A percentile compares a stretch with the other conserved stretches of the same genome.
Evolutionary conservation across 2,888 invertebrate species (phyloP).

Genomic region (Morpho helenor): DNA sequence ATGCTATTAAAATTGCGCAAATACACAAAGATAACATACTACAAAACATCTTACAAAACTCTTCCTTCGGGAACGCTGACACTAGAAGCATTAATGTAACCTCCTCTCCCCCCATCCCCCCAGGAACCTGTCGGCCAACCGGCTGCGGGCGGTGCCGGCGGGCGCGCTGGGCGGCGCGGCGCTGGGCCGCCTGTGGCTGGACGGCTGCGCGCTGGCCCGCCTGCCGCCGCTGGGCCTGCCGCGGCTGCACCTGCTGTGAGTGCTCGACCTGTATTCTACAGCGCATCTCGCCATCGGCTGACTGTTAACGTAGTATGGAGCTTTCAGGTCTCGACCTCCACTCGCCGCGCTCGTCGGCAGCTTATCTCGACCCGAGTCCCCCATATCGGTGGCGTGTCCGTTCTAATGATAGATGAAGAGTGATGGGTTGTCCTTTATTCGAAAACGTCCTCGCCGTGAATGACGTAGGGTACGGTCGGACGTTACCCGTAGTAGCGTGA

Average conservation of each 20-base stretch:
- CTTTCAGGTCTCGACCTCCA: too few relatives aligned
- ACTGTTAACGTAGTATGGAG: too few relatives aligned
- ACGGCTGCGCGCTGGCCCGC: conserved; percentile 78
- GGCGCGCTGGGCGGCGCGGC: conserved; percentile 81
- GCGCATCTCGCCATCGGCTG: neutral
- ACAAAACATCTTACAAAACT: neutral
- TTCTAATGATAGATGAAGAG: too few relatives aligned
- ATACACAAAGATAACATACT: too few relatives aligned
- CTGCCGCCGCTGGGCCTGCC: conserved; percentile 77
- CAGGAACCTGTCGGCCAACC: conserved; percentile 89
- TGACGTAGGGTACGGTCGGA: too few relatives aligned
- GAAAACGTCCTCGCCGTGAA: too few relatives aligned
- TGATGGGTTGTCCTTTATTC: too few relatives aligned
- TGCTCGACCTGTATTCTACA: conserved; percentile 29
- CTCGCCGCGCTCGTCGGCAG: conserved; percentile 1
- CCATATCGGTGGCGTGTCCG: neutral
- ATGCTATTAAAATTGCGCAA: too few relatives aligned
- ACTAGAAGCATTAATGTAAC: too few relatives aligned
- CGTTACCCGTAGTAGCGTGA: too few relatives aligned
- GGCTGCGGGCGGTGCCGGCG: conserved; percentile 82
- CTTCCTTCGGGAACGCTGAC: neutral
- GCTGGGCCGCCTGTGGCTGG: conserved; percentile 82
- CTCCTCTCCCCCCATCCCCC: conserved; percentile 33
- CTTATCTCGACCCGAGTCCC: neutral
- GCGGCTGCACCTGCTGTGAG: conserved; percentile 81